Base-by-base conservation (phyloP, 2,113 vertebrate species). In the Balaeniceps rex region DNA sequence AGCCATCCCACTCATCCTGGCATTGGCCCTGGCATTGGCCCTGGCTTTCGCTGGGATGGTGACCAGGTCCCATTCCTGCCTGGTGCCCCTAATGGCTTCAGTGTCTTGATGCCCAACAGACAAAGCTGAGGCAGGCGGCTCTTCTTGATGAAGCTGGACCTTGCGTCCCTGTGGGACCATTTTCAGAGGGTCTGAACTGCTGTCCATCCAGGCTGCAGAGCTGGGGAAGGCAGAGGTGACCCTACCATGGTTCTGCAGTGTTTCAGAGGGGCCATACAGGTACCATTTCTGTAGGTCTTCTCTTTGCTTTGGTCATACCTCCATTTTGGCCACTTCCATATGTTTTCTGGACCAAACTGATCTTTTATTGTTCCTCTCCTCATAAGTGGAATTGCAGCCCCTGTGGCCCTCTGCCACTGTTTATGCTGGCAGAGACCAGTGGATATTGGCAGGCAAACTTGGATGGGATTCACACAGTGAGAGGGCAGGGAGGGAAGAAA, bases 361-460 rank as follows among this genome's bases (percentile, higher is more conserved):
- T 94, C 66, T 76, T 75, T 94, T 72, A 77, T 77, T 93, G 93
- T 92, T 96, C 29, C 38, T 78, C 47, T 88, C 60, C n/a, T 92
- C 88, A 2, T 88, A 92, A 96, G 68, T 92, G 83, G 69, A 95
- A 88, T 23, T 95, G 86, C 94, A 94, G 92, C 72, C 90, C 69
- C 92, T 77, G 80, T 93, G 97, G 95, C 88, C 86, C 80, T 93
- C 72, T 93, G 96, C 96, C 90, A 93, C 80, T 93, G 90, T 92
- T 97, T 97, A 71, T 77, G 90, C 95, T 97, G 96, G 96, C 92
- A 94, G 60, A 96, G 58, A 86, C 64, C 88, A 88, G 92, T 92
- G 87, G 76, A 92, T 81, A 94, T 47, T 96, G 97, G 96, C 97
- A 97, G 57, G 69, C 11, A 89, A 76, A 89, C 47, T 87, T 96